phyloP scores from a whole-genome alignment of 2,888 invertebrate species.

The Petrolisthes cinctipes region DNA sequence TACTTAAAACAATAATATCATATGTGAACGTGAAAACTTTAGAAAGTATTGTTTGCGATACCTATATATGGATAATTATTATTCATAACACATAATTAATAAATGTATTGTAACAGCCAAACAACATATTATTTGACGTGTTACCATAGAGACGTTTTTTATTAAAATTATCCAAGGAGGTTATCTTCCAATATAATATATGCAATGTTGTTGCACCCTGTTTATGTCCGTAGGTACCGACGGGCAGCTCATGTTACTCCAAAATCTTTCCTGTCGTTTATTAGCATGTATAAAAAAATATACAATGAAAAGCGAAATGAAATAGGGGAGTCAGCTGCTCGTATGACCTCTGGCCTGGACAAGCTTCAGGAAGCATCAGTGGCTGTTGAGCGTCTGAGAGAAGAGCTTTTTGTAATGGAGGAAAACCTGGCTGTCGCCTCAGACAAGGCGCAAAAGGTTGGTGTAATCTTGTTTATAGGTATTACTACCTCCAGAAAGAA shows the following conservation, averaged over 20 bases:
- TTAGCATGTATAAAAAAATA: slow-evolving; percentile 94
- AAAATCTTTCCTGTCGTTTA: slow-evolving; percentile 95
- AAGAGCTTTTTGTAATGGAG: slow-evolving; percentile 94
- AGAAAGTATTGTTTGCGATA: no score
- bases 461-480: background rate
- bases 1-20: no score
- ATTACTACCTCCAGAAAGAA: background rate
- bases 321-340: slow-evolving; percentile 86
- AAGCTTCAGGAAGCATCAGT: slow-evolving; percentile 95
- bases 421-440: slow-evolving; percentile 92
- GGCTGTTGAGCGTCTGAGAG: slow-evolving; percentile 90
- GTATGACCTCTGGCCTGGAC: slow-evolving; percentile 96
- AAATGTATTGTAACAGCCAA: no score
- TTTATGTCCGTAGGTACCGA: slow-evolving; percentile 77
- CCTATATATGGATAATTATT: no score
- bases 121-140: no score
- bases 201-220: no score
- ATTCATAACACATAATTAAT: no score
- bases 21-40: no score
- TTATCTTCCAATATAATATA: no score
- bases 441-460: slow-evolving; percentile 87
- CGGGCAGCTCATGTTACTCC: slow-evolving; percentile 96
- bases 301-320: slow-evolving; percentile 90
- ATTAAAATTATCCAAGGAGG: no score
- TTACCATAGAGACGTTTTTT: no score